phyloP scores from a whole-genome alignment of 1,140 invertebrate genomes.

The Grapholita molesta region DNA sequence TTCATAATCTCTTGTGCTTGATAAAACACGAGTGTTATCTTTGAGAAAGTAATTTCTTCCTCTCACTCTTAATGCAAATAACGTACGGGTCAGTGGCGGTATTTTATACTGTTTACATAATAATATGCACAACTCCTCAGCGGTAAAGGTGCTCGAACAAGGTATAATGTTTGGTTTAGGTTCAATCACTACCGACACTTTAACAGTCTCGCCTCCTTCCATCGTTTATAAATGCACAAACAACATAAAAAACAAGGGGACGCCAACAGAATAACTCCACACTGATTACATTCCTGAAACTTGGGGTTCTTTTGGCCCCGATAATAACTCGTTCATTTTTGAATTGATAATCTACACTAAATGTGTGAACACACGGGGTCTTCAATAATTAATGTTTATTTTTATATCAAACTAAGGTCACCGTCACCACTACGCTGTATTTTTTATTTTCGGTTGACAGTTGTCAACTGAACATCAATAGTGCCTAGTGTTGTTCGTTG shows the following conservation, averaged over 20 bases:
- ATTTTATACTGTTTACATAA: conserved; percentile 85
- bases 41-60: conserved; percentile 82
- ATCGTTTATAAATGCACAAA: conserved; percentile 34
- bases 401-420: conserved; percentile 53
- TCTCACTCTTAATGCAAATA: conserved; percentile 85
- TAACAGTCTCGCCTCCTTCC: conserved; percentile 61
- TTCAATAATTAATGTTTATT: conserved; percentile 53
- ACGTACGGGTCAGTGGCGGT: conserved; percentile 84
- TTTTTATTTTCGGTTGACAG: conserved; percentile 5
- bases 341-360: conserved; percentile 16
- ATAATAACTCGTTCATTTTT: conserved; percentile 43
- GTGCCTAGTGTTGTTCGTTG: not conserved
- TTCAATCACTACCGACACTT: conserved; percentile 62
- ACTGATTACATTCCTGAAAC: conserved; percentile 39
- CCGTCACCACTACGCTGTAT: conserved; percentile 26
- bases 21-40: conserved; percentile 77
- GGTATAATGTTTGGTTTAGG: conserved; percentile 52
- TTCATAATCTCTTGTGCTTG: conserved; percentile 80
- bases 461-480: not conserved
- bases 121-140: conserved; percentile 85
- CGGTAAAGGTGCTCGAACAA: conserved; percentile 57
- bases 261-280: conserved; percentile 52
- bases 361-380: conserved; percentile 8
- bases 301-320: conserved; percentile 28
- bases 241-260: conserved; percentile 57